Conservation (phyloP, 2,113 vertebrate genomes). For the Pomatorhinus ruficollis region DNA sequence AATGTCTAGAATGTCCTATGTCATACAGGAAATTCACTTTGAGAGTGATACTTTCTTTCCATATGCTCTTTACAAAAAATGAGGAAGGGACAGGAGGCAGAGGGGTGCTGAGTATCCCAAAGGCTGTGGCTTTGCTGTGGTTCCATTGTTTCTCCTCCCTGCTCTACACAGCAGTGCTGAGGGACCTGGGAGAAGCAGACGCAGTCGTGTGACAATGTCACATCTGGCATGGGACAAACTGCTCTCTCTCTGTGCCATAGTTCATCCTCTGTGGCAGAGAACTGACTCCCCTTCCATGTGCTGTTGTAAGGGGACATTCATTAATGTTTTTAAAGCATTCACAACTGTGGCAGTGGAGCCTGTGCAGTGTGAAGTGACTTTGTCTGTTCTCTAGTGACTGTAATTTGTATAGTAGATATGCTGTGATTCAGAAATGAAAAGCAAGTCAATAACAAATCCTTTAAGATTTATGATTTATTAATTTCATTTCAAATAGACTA, state of each 20-base stretch:
- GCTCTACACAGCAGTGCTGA: not conserved
- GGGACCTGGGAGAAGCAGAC: not conserved
- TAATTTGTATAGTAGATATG: not conserved
- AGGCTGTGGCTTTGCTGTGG: not conserved
- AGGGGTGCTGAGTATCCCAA: not conserved
- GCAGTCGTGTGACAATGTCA: not conserved
- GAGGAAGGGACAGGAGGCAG: not conserved
- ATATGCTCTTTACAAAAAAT: not conserved
- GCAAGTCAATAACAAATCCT: not conserved
- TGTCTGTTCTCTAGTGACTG: not conserved
- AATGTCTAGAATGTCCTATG: not conserved
- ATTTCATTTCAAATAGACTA: not conserved
- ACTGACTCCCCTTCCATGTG: not conserved
- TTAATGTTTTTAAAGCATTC: not conserved
- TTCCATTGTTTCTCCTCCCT: not conserved
- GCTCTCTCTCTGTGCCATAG: not conserved
- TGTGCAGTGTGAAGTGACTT: not conserved
- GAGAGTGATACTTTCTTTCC: not conserved
- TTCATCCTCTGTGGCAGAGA: not conserved
- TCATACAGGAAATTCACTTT: not conserved
- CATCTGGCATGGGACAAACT: not conserved
- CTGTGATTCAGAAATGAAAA: not conserved
- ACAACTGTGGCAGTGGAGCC: not conserved
- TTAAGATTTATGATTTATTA: not conserved
- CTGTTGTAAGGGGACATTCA: not conserved